Evolutionary conservation across 1,140 invertebrate species (phyloP), one percentile per base, ranked within the genome.

Genomic region (Macrocentrus cingulum): DNA sequence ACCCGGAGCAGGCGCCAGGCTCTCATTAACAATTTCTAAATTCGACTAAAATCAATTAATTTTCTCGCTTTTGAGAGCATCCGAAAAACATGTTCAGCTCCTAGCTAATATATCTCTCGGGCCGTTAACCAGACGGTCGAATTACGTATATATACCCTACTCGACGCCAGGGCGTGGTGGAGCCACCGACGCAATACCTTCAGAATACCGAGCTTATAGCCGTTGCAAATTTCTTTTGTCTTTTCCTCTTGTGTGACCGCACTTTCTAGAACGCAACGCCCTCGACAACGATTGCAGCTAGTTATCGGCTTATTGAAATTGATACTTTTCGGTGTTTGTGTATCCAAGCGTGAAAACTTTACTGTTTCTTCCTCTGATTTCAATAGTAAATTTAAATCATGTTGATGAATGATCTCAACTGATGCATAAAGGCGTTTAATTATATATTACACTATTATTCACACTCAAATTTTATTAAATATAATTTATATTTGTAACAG

Each of bases 151-250:
- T n/a, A n/a, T n/a, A n/a, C 54, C 53, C 20, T 41, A 39, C 50
- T 37, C 57, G 68, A 61, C 70, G 68, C 72, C 72, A 66, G 67
- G 72, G 72, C 72, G 69, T 71, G 71, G 68, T 55, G 19, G 56
- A n/a, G 23, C 4, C 19, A 60, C 29, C 50, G 50, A 39, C 42
- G 52, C 57, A 59, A 55, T 44, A 41, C 18, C 22, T 45, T 36
- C 19, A 56, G 37, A 51, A 46, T 51, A 5, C 18, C 20, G 13
- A 16, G 11, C 32, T 37, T 53, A 64, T 58, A 46, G 62, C 49
- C 63, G 56, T 63, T 48, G 65, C 62, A 41, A 69, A 69, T 66
- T 58, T 60, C 56, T 52, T 60, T 66, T 64, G 58, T 63, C 55
- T 62, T 55, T 48, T 32, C 18, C 22, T 54, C 16, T 11, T 13